These are phyloP conservation scores for Acronicta alni DNA, from an alignment of 2,888 invertebrate species.

Conservation along the genomic window DNA sequence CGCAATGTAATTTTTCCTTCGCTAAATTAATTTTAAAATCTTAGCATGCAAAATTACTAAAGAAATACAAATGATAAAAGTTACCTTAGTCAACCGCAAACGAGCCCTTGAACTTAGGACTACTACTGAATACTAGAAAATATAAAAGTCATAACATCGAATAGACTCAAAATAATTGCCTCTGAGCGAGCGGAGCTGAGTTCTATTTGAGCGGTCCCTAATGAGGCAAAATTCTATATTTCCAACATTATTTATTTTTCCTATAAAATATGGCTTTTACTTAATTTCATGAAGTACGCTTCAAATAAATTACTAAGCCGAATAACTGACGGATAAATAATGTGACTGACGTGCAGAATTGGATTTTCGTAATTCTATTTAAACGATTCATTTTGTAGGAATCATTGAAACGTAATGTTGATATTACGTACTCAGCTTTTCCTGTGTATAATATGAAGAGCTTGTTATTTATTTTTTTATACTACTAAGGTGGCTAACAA, in stretches of 20 bases:
- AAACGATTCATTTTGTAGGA: constrained; percentile 5
- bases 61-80: too few species aligned
- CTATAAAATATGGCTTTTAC: constrained; percentile 17
- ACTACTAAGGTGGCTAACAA: too few species aligned
- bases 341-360: constrained; percentile 18
- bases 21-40: too few species aligned
- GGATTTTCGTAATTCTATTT: constrained; percentile 17
- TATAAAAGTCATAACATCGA: constrained; percentile 3
- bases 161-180: constrained; percentile 34
- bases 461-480: background rate
- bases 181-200: constrained; percentile 3
- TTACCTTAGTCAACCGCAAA: too few species aligned
- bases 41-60: too few species aligned
- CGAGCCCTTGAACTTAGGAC: constrained; percentile 1
- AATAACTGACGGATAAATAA: constrained; percentile 25
- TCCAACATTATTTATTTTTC: constrained; percentile 22
- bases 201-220: constrained; percentile 24
- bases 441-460: background rate
- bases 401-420: constrained; percentile 5
- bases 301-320: constrained; percentile 20
- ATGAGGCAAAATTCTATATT: constrained; percentile 31
- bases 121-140: constrained; percentile 1
- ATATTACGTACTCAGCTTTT: background rate
- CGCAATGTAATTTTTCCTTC: too few species aligned
- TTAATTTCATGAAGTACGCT: constrained; percentile 17